Evolutionary conservation across 2,888 invertebrate species (phyloP), one percentile per base, ranked within the genome.

Genomic region (Tetanocera ferruginea): DNA sequence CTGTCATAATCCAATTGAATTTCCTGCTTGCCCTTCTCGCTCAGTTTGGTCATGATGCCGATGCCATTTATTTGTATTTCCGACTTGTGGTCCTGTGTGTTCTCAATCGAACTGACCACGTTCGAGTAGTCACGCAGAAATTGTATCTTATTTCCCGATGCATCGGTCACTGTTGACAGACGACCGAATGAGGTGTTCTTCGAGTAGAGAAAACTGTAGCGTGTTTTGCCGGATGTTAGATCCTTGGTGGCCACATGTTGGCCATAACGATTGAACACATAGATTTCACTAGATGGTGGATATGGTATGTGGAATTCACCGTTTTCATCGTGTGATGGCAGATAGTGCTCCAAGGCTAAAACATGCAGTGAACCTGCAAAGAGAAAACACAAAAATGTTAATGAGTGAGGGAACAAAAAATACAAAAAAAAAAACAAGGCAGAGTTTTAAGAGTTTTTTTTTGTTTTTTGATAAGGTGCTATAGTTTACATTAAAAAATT

Each of bases 131-230:
- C 98, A 82, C 98, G 92, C 73, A 97, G 91, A 87, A 98, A 95
- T 86, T 96, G 95, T 84, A 99, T 95, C 91, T 96, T 96, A 87
- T 97, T 95, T 82, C 97, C 97, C 4, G 97, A 96, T 78, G 96
- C 96, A 90, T 98, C 98, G 2, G 96, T 97, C 2, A 99, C 97
- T 0, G 96, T 96, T 0, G 96, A 96, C 75, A 99, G 91, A 87
- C 97, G 96, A 0, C 98, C 98, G 85, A 97, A 98, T 87, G 97
- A 97, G 8, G 97, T 97, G 88, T 97, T 98, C 87, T 98, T 98
- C 69, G 97, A 98, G 91, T 99, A 99, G 31, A 98, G 92, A 91
- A 99, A 99, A 69, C 97, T 96, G 90, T 98, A 98, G 88, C 97
- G 93, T 5, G 95, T 95, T 90, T 97, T 96, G 69, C 96, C 97